Percentiles rank a stretch among this genome's conserved stretches.
Conservation (phyloP, 1,140 invertebrate genomes). For the Ceratina calcarata region DNA sequence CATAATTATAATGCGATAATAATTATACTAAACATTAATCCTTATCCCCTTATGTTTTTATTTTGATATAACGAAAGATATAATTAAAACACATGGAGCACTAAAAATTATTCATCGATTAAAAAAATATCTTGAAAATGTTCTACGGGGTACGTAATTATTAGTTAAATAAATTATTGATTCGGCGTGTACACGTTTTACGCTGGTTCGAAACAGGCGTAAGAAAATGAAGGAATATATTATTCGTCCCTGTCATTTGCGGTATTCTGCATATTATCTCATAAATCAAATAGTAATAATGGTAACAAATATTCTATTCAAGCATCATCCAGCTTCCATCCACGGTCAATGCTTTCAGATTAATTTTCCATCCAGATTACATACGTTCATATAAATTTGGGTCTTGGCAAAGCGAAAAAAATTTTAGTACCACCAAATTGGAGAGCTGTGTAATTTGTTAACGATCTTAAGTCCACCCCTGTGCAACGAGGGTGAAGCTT, state of each 20-base stretch:
- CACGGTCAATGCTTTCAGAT: background rate
- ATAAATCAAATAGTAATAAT: constrained; percentile 11
- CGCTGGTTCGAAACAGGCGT: background rate
- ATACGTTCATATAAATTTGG: background rate
- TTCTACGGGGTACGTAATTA: background rate
- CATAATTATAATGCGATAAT: too few relatives aligned
- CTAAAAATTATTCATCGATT: too few relatives aligned
- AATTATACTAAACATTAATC: too few relatives aligned
- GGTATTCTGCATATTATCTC: background rate
- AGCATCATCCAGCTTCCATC: background rate
- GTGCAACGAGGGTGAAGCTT: background rate
- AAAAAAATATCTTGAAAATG: too few relatives aligned
- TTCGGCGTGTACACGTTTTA: background rate
- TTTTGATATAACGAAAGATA: too few relatives aligned
- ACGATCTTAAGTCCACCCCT: background rate
- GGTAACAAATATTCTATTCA: background rate
- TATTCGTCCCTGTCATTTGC: constrained; percentile 1
- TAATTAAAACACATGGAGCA: too few relatives aligned
- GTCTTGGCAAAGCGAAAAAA: too few relatives aligned
- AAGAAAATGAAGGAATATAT: constrained; percentile 11
- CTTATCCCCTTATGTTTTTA: too few relatives aligned
- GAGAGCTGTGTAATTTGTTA: too few relatives aligned
- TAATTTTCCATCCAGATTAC: background rate
- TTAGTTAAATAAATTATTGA: constrained; percentile 18
- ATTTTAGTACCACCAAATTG: too few relatives aligned